A percentile compares a stretch with the other conserved stretches of the same genome.
Evolutionary conservation across 2,797 vertebrate genomes (phyloP).

Genomic region (Parauchenoglanis punctatus): DNA sequence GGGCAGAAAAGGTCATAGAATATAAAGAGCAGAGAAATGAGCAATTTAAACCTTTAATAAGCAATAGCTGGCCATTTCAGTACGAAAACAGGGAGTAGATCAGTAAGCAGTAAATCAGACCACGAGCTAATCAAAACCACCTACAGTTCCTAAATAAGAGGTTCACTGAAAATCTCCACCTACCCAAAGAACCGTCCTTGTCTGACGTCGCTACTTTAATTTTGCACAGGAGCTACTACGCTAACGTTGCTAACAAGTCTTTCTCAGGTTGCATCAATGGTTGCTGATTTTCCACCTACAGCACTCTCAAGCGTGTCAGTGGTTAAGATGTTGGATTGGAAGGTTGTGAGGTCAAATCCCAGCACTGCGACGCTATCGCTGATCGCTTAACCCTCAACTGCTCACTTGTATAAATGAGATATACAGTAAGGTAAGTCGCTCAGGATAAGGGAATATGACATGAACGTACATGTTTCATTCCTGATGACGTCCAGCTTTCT

Average conservation of each 20-base stretch:
- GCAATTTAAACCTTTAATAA: not conserved
- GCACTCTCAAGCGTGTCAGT: not conserved
- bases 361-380: too few species aligned
- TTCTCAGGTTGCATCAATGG: not conserved
- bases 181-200: not conserved
- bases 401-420: too few species aligned
- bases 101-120: not conserved
- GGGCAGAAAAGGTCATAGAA: not conserved
- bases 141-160: not conserved
- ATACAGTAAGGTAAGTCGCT: too few species aligned
- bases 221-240: not conserved
- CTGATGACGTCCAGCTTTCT: not conserved
- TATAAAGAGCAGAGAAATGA: not conserved
- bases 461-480: too few species aligned
- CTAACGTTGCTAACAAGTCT: not conserved
- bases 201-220: not conserved
- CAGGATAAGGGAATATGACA: too few species aligned
- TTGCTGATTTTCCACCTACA: not conserved
- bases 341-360: too few species aligned
- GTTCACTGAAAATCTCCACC: not conserved
- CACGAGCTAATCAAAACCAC: not conserved
- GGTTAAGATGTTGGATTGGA: not conserved
- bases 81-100: not conserved
- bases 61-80: not conserved
- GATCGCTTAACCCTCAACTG: too few species aligned